Evolutionary conservation across 2,113 vertebrate genomes (phyloP).

Genomic region (Mustelus asterias): DNA sequence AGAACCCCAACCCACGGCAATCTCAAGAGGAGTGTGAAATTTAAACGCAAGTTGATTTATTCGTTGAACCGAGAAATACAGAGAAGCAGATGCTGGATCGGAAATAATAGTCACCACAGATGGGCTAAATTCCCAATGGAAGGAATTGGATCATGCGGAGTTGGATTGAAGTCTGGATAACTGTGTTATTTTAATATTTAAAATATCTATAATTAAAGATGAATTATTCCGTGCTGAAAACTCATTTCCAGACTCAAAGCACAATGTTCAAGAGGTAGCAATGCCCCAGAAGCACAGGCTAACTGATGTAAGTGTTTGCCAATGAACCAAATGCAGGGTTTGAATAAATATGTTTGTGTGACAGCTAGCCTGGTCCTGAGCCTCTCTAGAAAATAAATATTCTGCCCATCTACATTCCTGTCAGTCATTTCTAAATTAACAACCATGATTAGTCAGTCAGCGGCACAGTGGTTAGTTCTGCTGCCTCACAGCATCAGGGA

Average conservation of each 20-base stretch:
- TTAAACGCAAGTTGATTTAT: not conserved
- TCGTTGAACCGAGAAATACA: not conserved
- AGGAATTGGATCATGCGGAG: not conserved
- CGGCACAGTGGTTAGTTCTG: too few relatives aligned
- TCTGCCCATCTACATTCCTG: not conserved
- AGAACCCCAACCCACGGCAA: not conserved
- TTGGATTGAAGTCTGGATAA: not conserved
- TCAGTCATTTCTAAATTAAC: not conserved
- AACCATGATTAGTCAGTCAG: not conserved
- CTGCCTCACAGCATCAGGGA: too few relatives aligned
- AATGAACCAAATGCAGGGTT: not conserved
- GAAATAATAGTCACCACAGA: not conserved
- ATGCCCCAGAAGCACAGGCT: not conserved
- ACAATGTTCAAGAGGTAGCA: not conserved
- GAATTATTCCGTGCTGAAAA: not conserved
- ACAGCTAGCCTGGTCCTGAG: not conserved
- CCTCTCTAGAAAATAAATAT: not conserved
- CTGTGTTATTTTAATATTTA: not conserved
- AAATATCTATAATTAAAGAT: not conserved
- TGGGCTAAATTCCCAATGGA: not conserved
- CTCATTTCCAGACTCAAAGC: not conserved
- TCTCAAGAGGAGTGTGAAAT: not conserved
- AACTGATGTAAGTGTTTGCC: not conserved
- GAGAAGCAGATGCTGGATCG: not conserved
- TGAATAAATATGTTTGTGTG: not conserved